Conservation (phyloP, 2,888 invertebrate species). For the Esperia sulphurella region DNA sequence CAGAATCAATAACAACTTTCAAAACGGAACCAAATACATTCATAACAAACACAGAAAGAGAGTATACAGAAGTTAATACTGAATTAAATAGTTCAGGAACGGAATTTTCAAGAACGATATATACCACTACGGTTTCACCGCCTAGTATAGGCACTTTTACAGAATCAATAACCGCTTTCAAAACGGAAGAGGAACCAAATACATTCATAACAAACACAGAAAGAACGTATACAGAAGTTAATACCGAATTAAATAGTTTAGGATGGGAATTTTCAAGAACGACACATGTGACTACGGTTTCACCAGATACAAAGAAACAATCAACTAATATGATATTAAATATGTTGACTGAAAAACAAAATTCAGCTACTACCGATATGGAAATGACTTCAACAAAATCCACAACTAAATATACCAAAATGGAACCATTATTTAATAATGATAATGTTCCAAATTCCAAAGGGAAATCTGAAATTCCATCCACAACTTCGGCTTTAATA, state of each 20-base stretch:
- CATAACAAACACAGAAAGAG: not conserved
- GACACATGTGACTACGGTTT: not conserved
- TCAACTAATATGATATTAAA: not conserved
- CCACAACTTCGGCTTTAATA: too few relatives aligned
- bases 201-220: not conserved
- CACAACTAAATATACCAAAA: too few relatives aligned
- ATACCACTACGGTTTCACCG: not conserved
- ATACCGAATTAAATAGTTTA: not conserved
- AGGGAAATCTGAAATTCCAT: too few relatives aligned
- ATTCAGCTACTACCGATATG: too few relatives aligned
- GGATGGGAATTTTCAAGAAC: not conserved
- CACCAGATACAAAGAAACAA: not conserved
- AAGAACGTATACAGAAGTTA: not conserved
- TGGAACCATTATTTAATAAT: too few relatives aligned
- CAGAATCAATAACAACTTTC: not conserved
- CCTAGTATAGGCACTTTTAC: too few relatives aligned
- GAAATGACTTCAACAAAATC: too few relatives aligned
- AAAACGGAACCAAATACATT: not conserved
- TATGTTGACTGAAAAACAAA: too few relatives aligned
- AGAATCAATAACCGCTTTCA: not conserved
- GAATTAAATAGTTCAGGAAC: not conserved
- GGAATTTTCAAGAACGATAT: not conserved
- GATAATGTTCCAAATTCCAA: too few relatives aligned
- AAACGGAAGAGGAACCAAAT: not conserved
- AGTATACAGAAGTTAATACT: not conserved